Evolutionary conservation across 2,888 invertebrate species (phyloP), one percentile per base, ranked within the genome.

Genomic region (Euplagia quadripunctaria): DNA sequence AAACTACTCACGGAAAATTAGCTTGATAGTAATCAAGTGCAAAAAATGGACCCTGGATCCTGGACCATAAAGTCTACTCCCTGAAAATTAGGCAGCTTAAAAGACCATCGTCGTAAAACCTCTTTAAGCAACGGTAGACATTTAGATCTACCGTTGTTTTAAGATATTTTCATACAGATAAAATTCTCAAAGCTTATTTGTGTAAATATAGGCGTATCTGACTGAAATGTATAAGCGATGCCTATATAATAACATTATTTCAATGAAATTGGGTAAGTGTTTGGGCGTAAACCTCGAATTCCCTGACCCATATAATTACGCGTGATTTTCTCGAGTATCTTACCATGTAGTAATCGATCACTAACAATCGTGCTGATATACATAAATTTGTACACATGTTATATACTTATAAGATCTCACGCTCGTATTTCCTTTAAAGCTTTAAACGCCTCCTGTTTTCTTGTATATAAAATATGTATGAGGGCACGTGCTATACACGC

Each of bases 381-480:
- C 14, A 68, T 20, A 65, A 17, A 20, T 58, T n/a, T 42, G 41
- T n/a, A 43, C 20, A n/a, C 8, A 31, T 52, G 31, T 58, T 31
- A 55, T 55, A 64, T n/a, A 46, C 68, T 51, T 64, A 72, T 77
- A 79, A 65, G 71, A 74, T 71, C 52, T 63, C 43, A 74, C 65
- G 16, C 49, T 55, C 42, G 64, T 69, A 73, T 58, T 75, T 73
- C 72, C 70, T 68, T 49, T 70, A 68, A 76, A 12, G 64, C 69
- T 70, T 68, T 80, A 67, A 72, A 79, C 65, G 70, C 69, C 58
- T 63, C 42, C n/a, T 67, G 68, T 52, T 69, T 66, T 68, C 64
- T 58, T 64, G 63, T 78, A 41, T 67, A 79, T 82, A 64, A 75
- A 79, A 79, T 81, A 82, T 82, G 78, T 78, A 82, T 82, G 79